Percentiles rank a stretch among this genome's conserved stretches.
phyloP scores from a whole-genome alignment of 92 coral and sea anemone genomes.

The Nematostella vectensis region DNA sequence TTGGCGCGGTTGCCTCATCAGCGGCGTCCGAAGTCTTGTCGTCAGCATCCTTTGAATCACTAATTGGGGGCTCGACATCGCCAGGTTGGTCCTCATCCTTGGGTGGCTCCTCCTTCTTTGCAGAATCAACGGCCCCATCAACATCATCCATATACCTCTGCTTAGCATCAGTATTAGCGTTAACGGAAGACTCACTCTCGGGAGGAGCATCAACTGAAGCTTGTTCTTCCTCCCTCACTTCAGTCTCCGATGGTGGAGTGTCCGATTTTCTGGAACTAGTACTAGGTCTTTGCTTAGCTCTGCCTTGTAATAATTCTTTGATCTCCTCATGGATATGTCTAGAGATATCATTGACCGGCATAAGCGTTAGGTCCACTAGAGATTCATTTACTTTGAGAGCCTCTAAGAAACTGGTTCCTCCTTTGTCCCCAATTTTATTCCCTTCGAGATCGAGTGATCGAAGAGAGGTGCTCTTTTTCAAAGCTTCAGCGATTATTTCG shows the following conservation, averaged over 20 bases:
- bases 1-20: too few relatives aligned
- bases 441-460: conserved; percentile 93
- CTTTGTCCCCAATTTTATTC: conserved; percentile 85
- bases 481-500: conserved; percentile 68
- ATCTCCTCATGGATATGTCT: conserved; percentile 61
- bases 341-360: conserved; percentile 90
- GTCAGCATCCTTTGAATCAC: too few relatives aligned
- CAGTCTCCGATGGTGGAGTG: not conserved
- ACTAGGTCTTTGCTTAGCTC: conserved; percentile 34
- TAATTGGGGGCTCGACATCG: too few relatives aligned
- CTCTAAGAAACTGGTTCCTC: conserved; percentile 67
- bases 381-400: conserved; percentile 70
- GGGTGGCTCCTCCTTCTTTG: too few relatives aligned
- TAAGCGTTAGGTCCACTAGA: conserved; percentile 72
- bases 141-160: too few relatives aligned
- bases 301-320: conserved; percentile 55
- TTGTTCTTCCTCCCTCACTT: too few relatives aligned
- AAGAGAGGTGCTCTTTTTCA: conserved; percentile 55
- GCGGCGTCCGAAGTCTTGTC: too few relatives aligned
- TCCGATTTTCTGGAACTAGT: not conserved
- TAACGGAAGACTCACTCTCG: too few relatives aligned
- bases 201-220: too few relatives aligned
- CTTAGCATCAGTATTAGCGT: too few relatives aligned
- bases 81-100: too few relatives aligned
- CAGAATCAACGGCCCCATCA: too few relatives aligned